A percentile compares a stretch with the other conserved stretches of the same genome.
Evolutionary conservation across 2,888 invertebrate species (phyloP).

Genomic region (Andricus curvator): DNA sequence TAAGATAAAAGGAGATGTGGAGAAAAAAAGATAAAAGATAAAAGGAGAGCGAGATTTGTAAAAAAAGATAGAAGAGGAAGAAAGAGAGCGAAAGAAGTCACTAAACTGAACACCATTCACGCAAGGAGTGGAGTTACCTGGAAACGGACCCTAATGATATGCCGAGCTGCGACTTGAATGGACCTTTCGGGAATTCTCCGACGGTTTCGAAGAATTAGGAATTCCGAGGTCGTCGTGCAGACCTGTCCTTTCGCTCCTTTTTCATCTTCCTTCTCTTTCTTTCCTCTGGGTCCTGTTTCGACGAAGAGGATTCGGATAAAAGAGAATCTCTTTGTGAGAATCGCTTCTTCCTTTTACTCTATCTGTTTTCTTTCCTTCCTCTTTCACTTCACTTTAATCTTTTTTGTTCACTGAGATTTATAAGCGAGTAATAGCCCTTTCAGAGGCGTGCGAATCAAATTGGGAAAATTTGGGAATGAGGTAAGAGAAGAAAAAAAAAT

Average conservation of each 20-base stretch:
- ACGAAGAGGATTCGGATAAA: constrained; percentile 50
- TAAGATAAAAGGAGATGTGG: constrained; percentile 36
- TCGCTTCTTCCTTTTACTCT: constrained; percentile 56
- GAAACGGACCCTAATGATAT: constrained; percentile 77
- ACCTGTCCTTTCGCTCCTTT: constrained; percentile 49
- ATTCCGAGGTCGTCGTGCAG: constrained; percentile 74
- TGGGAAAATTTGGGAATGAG: constrained; percentile 72
- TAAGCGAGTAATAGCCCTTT: constrained; percentile 72
- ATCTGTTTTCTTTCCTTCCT: constrained; percentile 53
- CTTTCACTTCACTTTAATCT: constrained; percentile 35
- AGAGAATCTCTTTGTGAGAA: constrained; percentile 59
- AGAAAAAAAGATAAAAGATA: constrained; percentile 45
- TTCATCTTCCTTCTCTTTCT: constrained; percentile 40
- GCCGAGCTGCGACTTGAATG: constrained; percentile 73
- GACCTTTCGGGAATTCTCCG: constrained; percentile 78
- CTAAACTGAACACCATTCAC: constrained; percentile 72
- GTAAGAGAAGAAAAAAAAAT: constrained; percentile 45
- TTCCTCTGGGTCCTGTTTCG: constrained; percentile 52
- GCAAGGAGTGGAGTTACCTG: constrained; percentile 69
- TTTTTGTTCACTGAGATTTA: constrained; percentile 68
- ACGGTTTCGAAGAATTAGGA: constrained; percentile 78
- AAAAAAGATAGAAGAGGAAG: constrained; percentile 44
- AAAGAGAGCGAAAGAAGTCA: constrained; percentile 57
- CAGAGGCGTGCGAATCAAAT: constrained; percentile 67
- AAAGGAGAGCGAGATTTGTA: constrained; percentile 45